These are phyloP conservation scores for Meloidogyne chitwoodi DNA, from an alignment of 1,140 invertebrate genomes.

Conservation along the genomic window DNA sequence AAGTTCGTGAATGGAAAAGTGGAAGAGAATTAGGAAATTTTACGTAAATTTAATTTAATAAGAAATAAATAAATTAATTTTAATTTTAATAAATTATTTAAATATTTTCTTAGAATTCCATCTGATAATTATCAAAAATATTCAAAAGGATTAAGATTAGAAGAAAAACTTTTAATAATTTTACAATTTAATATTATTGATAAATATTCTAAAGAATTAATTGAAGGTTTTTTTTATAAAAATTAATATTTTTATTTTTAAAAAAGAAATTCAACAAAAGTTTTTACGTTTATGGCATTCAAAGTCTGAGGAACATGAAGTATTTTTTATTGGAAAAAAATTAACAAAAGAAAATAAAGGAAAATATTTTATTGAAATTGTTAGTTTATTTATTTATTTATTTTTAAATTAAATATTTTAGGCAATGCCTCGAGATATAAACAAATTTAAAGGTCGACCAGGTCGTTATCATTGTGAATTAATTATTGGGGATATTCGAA, in stretches of 20 bases:
- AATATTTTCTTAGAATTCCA: not conserved
- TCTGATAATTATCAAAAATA: not conserved
- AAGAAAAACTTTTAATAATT: not conserved
- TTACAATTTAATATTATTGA: not conserved
- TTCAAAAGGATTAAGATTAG: not conserved
- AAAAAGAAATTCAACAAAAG: constrained; percentile 9
- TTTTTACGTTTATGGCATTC: constrained; percentile 9
- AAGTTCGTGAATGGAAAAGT: not conserved
- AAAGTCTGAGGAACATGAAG: constrained; percentile 8
- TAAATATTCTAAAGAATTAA: not conserved
- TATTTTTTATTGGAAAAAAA: constrained; percentile 11
- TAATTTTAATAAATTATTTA: not conserved
- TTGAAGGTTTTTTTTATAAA: not conserved
- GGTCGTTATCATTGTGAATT: constrained; percentile 10
- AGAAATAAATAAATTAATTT: too few species aligned
- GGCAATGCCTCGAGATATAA: constrained; percentile 12
- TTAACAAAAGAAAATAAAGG: not conserved
- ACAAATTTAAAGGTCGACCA: not conserved
- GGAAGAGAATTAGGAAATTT: not conserved
- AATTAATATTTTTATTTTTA: not conserved
- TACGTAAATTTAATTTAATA: not conserved
- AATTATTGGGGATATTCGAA: constrained; percentile 4
- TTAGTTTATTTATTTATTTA: not conserved
- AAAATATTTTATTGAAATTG: constrained; percentile 11
- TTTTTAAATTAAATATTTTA: not conserved